Evolutionary conservation across 2,797 vertebrate genomes (phyloP).

Genomic region (Apogon hyalosoma): DNA sequence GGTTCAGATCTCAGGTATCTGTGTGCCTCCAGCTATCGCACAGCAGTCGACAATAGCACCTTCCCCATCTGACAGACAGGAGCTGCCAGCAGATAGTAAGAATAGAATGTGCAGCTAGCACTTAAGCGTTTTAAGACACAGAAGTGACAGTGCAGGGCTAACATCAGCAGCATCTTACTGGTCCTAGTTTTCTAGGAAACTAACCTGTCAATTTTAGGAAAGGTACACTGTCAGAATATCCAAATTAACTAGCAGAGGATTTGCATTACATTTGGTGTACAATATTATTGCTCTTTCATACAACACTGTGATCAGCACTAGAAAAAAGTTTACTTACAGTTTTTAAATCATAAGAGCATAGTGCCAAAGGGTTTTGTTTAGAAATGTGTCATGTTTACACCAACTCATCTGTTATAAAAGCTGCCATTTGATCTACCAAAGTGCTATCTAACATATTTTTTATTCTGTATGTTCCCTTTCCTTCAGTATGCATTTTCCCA

Average conservation of each 20-base stretch:
- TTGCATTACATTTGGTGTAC: too few species aligned
- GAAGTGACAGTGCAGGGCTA: conserved; percentile 2
- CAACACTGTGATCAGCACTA: too few species aligned
- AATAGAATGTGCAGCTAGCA: background rate
- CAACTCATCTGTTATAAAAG: background rate
- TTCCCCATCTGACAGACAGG: conserved; percentile 17
- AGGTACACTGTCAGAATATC: background rate
- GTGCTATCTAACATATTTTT: too few species aligned
- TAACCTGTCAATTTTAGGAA: background rate
- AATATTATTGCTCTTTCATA: too few species aligned
- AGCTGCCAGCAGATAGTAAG: conserved; percentile 25
- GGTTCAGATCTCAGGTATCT: conserved; percentile 51
- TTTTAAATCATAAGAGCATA: too few species aligned
- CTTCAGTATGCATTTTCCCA: too few species aligned
- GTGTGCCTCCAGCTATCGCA: conserved; percentile 39
- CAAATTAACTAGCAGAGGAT: background rate
- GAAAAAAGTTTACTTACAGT: background rate
- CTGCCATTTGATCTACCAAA: too few species aligned
- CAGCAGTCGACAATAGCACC: conserved; percentile 35
- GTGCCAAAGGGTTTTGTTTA: background rate
- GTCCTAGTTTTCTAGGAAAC: background rate
- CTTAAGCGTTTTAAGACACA: conserved; percentile 11
- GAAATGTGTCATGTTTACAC: background rate
- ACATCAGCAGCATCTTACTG: conserved; percentile 8
- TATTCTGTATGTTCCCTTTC: too few species aligned